A percentile compares a stretch with the other conserved stretches of the same genome.
These are phyloP conservation scores for Bos taurus DNA, from an alignment of 2,113 vertebrate species.

Conservation along the genomic window DNA sequence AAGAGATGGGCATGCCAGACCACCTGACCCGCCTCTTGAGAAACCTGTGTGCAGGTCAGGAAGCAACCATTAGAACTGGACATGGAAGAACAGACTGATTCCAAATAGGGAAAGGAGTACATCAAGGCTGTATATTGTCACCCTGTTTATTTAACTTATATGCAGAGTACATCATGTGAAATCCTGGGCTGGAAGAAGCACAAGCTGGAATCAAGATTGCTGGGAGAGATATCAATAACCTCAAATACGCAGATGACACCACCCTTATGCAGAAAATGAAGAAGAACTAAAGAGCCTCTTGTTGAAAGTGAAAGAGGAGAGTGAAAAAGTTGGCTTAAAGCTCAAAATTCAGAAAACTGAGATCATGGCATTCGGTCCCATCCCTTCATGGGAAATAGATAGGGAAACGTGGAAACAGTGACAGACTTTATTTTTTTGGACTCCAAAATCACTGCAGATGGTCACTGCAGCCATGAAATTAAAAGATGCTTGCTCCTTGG, in stretches of 20 bases:
- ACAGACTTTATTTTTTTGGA: neutral
- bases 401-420: neutral
- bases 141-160: neutral
- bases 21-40: too few species aligned
- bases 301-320: neutral
- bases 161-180: neutral
- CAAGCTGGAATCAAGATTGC: neutral
- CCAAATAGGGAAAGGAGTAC: neutral
- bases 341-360: neutral
- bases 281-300: neutral
- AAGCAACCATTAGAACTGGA: neutral
- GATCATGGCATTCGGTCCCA: neutral
- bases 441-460: neutral
- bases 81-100: neutral
- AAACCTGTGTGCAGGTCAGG: too few species aligned
- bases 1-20: too few species aligned
- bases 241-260: neutral
- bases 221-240: neutral
- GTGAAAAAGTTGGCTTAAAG: neutral
- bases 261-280: neutral
- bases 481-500: neutral
- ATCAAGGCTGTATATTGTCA: neutral
- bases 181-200: neutral
- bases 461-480: neutral
- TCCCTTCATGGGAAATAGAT: neutral